A percentile compares a stretch with the other conserved stretches of the same genome.
Evolutionary conservation across 64 coral and sea anemone genomes (phyloP).

Genomic region (Hydrozoanthus tunicans): DNA sequence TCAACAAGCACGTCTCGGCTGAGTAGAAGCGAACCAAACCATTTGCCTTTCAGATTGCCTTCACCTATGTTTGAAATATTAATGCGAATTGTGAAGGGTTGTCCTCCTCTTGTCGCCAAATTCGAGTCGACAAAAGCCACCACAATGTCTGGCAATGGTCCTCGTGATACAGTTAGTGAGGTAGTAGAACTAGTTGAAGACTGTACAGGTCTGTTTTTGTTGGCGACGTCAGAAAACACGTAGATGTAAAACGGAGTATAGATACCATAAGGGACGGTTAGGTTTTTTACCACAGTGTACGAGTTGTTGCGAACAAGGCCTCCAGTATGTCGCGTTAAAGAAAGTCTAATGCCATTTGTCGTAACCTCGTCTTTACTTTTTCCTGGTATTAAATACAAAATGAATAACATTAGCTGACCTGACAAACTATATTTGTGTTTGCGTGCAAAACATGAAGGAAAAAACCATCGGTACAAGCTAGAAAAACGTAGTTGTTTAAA

Average conservation of each 20-base stretch:
- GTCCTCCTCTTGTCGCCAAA: slow-evolving; percentile 61
- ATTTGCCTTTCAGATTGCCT: slow-evolving; percentile 25
- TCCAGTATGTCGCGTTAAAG: slow-evolving; percentile 50
- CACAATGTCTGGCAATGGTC: slow-evolving; percentile 69
- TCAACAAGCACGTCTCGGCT: slow-evolving; percentile 78
- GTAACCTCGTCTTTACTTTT: slow-evolving; percentile 54
- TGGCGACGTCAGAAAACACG: slow-evolving; percentile 65
- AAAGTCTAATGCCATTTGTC: slow-evolving; percentile 43
- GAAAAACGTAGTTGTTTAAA: too few relatives aligned
- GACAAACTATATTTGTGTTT: background rate
- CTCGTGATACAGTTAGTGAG: slow-evolving; percentile 34
- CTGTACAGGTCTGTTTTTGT: slow-evolving; percentile 24
- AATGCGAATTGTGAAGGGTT: slow-evolving; percentile 59
- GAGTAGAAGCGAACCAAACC: slow-evolving; percentile 70
- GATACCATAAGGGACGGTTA: slow-evolving; percentile 58
- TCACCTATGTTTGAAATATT: slow-evolving; percentile 74
- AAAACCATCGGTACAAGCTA: too few relatives aligned
- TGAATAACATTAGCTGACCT: too few relatives aligned
- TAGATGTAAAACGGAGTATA: slow-evolving; percentile 56
- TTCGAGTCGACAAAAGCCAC: slow-evolving; percentile 52
- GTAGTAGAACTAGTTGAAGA: slow-evolving; percentile 29
- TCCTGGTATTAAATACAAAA: background rate
- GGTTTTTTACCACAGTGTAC: slow-evolving; percentile 44
- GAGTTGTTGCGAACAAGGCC: slow-evolving; percentile 43
- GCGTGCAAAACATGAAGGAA: too few relatives aligned